Evolutionary conservation across 1,140 invertebrate species (phyloP).

Genomic region (Subanguina moxae): DNA sequence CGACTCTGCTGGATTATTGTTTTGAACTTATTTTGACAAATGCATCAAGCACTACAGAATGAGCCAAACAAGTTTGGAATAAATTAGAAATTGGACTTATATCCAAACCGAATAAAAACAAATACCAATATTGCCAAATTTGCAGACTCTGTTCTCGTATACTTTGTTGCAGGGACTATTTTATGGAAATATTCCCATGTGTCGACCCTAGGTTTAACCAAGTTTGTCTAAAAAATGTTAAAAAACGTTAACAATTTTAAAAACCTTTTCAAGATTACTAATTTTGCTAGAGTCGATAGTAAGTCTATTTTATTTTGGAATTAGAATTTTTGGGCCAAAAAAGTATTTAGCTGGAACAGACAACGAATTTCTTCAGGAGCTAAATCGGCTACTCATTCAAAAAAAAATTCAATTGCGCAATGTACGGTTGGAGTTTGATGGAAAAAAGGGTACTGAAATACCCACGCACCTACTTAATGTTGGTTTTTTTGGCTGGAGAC

Average conservation of each 20-base stretch:
- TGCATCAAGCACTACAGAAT: too few relatives aligned
- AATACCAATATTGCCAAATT: too few relatives aligned
- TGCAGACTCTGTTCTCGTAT: too few relatives aligned
- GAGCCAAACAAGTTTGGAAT: background rate
- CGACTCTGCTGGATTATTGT: too few relatives aligned
- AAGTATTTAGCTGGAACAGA: constrained; percentile 8
- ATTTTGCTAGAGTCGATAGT: background rate
- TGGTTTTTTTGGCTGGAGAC: too few relatives aligned
- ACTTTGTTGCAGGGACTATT: too few relatives aligned
- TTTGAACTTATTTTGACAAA: too few relatives aligned
- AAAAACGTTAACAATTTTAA: background rate
- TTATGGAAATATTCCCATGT: too few relatives aligned
- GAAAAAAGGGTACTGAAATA: constrained; percentile 1
- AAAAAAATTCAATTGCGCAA: constrained; percentile 9
- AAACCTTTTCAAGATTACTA: background rate
- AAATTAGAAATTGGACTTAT: background rate
- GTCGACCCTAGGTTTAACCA: background rate
- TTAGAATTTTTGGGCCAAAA: too few relatives aligned
- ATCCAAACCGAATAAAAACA: too few relatives aligned
- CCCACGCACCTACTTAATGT: background rate
- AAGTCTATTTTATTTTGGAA: background rate
- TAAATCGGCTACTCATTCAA: background rate
- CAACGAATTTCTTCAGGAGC: background rate
- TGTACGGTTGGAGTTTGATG: constrained; percentile 10
- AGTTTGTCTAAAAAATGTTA: background rate